Percentiles rank a stretch among this genome's conserved stretches.
Conservation (phyloP, 2,888 invertebrate species). For the Pyrrhia umbra region DNA sequence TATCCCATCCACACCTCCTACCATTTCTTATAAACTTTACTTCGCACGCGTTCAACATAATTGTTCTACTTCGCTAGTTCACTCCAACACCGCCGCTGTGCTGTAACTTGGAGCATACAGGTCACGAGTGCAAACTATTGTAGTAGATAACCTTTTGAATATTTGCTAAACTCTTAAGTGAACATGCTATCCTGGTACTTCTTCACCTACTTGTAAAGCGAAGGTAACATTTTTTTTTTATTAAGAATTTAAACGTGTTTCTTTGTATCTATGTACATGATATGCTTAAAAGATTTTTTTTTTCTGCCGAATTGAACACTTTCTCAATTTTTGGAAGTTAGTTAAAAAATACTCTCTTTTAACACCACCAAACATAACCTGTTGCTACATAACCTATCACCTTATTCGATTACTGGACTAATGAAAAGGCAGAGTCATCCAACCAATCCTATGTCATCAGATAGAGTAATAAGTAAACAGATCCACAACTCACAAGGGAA, state of each 20-base stretch:
- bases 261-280: too few relatives aligned
- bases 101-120: neutral
- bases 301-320: neutral
- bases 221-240: neutral
- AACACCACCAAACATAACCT: too few relatives aligned
- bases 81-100: neutral
- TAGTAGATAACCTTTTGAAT: neutral
- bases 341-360: neutral
- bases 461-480: neutral
- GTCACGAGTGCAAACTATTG: slow-evolving; percentile 11
- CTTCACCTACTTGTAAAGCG: neutral
- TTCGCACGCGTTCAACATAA: slow-evolving; percentile 11
- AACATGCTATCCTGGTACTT: neutral
- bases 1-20: neutral
- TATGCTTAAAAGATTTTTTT: too few relatives aligned
- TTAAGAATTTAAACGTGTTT: too few relatives aligned
- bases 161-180: neutral
- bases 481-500: neutral
- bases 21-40: slow-evolving; percentile 6
- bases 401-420: neutral
- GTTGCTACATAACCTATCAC: too few relatives aligned
- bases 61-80: slow-evolving; percentile 24
- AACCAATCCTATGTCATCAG: neutral
- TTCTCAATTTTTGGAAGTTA: neutral
- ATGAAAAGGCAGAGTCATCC: neutral